phyloP scores from a whole-genome alignment of 2,113 vertebrate genomes.

The Taxidea taxus region DNA sequence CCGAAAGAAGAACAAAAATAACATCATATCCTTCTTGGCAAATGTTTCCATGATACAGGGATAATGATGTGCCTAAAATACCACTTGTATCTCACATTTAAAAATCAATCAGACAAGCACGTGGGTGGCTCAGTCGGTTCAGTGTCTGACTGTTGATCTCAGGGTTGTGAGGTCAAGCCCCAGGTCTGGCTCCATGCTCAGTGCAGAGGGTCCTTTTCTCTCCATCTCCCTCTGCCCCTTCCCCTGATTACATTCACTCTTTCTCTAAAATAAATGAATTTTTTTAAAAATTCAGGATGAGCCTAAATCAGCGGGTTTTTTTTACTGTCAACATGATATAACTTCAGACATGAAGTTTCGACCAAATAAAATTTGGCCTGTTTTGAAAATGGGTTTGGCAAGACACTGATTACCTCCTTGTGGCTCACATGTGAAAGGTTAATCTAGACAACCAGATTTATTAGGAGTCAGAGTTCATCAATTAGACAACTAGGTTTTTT shows the following conservation, averaged over 20 bases:
- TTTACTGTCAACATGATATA: background rate
- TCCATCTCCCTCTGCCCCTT: background rate
- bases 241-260: background rate
- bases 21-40: background rate
- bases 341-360: background rate
- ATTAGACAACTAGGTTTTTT: background rate
- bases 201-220: background rate
- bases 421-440: background rate
- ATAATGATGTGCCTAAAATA: background rate
- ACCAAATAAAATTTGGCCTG: background rate
- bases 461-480: background rate
- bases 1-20: background rate
- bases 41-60: background rate
- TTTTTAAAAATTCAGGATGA: background rate
- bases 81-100: background rate
- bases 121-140: background rate
- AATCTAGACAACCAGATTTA: background rate
- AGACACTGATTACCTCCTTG: background rate
- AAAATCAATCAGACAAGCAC: background rate
- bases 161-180: background rate
- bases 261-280: background rate
- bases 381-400: background rate
- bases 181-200: background rate
- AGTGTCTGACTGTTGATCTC: background rate
- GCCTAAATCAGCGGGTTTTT: background rate